phyloP scores from a whole-genome alignment of 2,888 invertebrate genomes.

The Archips crataeganus region DNA sequence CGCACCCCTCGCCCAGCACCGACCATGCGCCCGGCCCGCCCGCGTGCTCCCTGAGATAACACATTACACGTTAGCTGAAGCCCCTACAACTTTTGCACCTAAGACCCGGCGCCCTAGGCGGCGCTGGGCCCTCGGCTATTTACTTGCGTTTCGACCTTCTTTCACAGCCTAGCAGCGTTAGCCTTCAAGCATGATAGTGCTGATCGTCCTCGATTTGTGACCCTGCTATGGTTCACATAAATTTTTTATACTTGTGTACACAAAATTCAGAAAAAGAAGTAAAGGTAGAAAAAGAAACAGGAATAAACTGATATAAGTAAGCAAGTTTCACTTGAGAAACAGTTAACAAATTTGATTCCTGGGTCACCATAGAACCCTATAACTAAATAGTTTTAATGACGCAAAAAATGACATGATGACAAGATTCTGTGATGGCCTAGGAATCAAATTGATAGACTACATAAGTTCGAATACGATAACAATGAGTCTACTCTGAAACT shows the following conservation, averaged over 20 bases:
- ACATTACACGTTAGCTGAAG: background rate
- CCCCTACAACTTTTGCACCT: background rate
- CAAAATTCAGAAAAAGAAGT: background rate
- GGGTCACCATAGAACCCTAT: too few species aligned
- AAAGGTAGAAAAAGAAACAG: too few species aligned
- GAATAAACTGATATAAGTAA: too few species aligned
- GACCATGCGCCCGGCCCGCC: slow-evolving; percentile 77
- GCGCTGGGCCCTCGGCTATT: background rate
- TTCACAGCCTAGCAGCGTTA: slow-evolving; percentile 15
- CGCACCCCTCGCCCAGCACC: slow-evolving; percentile 73
- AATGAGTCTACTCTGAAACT: background rate
- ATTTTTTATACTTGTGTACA: slow-evolving; percentile 21
- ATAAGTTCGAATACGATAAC: background rate
- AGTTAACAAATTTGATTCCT: too few species aligned
- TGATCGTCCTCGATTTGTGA: slow-evolving; percentile 8
- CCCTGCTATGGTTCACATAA: slow-evolving; percentile 23
- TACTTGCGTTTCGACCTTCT: slow-evolving; percentile 27
- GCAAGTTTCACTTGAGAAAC: too few species aligned
- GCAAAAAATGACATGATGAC: background rate
- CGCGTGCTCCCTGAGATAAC: slow-evolving; percentile 65
- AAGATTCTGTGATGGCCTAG: background rate
- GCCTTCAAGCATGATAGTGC: slow-evolving; percentile 7
- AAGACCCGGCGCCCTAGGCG: slow-evolving; percentile 13
- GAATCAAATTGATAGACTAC: background rate
- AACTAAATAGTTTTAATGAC: too few species aligned